Conservation (phyloP, 2,113 vertebrate species). For the Cryptomyrus ogoouensis region DNA sequence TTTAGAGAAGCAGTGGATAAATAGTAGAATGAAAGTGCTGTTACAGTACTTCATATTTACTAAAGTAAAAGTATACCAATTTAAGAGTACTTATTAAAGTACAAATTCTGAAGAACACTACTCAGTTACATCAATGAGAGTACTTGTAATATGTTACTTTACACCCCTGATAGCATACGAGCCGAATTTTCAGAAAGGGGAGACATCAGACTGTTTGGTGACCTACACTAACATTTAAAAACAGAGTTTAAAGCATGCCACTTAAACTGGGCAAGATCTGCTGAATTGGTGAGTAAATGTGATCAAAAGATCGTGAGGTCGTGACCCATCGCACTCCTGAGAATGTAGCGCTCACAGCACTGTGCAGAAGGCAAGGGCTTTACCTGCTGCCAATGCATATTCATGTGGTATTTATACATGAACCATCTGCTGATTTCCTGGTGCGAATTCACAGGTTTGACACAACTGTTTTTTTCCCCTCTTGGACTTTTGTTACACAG, state of each 20-base stretch:
- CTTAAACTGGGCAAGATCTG: neutral
- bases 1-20: neutral
- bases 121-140: neutral
- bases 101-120: neutral
- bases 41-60: neutral
- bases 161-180: neutral
- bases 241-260: neutral
- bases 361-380: neutral
- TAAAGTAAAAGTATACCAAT: neutral
- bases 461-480: neutral
- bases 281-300: neutral
- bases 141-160: neutral
- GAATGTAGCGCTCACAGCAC: neutral
- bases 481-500: neutral
- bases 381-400: neutral
- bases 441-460: neutral
- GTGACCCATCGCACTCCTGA: neutral
- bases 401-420: neutral
- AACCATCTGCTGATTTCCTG: conserved; percentile 11
- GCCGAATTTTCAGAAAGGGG: neutral
- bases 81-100: neutral
- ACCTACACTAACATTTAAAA: neutral
- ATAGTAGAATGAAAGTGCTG: neutral
- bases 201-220: neutral
- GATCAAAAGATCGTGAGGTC: neutral